Conservation (phyloP, 2,797 vertebrate genomes). For the Phalanger gymnotis region DNA sequence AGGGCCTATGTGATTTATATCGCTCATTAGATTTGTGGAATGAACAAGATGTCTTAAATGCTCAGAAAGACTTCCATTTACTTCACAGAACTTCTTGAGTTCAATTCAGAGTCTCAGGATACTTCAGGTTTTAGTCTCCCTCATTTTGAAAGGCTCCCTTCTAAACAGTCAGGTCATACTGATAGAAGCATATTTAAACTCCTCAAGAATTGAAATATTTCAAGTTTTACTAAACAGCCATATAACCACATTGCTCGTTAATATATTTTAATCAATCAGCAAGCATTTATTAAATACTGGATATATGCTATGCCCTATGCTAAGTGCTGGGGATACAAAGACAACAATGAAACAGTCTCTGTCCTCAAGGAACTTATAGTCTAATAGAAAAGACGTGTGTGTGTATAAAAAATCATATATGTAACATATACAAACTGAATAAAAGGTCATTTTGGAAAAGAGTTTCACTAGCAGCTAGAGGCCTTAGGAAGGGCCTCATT, state of each 20-base stretch:
- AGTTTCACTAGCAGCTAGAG: not conserved
- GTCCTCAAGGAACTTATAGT: not conserved
- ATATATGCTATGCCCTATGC: not conserved
- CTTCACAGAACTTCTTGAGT: not conserved
- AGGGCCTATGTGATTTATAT: conserved; percentile 8
- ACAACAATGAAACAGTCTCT: not conserved
- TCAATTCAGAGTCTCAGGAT: not conserved
- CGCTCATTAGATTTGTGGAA: conserved; percentile 12
- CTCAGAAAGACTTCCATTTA: conserved; percentile 14
- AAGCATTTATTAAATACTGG: not conserved
- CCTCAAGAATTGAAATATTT: not conserved
- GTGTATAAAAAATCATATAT: not conserved
- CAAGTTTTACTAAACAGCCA: not conserved
- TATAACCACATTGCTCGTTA: not conserved
- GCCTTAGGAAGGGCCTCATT: not conserved
- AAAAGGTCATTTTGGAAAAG: not conserved
- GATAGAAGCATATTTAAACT: not conserved
- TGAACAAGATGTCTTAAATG: conserved; percentile 31
- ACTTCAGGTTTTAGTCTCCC: not conserved
- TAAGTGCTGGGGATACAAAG: not conserved
- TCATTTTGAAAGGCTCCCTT: not conserved
- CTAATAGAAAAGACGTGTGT: not conserved
- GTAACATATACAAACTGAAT: not conserved
- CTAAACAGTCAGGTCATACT: not conserved
- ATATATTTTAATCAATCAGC: not conserved